Evolutionary conservation across 1,140 invertebrate species (phyloP).

Genomic region (Sinella curviseta): DNA sequence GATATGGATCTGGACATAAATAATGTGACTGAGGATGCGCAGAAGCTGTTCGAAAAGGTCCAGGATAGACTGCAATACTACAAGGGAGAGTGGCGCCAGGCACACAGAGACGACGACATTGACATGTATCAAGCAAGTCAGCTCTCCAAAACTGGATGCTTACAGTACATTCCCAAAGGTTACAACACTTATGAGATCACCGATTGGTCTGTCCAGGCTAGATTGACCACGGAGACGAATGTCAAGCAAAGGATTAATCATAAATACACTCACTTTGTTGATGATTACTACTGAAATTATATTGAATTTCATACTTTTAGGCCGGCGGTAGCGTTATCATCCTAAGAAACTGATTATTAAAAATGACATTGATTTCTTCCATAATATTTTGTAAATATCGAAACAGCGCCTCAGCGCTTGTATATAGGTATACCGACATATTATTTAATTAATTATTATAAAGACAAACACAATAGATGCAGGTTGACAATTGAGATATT

Average conservation of each 20-base stretch:
- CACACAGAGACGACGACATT: neutral
- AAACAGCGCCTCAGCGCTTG: too few species aligned
- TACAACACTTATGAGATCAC: slow-evolving; percentile 20
- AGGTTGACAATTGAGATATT: too few species aligned
- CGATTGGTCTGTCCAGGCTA: slow-evolving; percentile 3
- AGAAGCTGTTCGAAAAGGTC: neutral
- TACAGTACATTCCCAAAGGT: slow-evolving; percentile 11
- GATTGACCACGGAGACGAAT: neutral
- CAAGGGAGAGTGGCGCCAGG: neutral
- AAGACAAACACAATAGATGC: too few species aligned
- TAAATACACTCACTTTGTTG: neutral
- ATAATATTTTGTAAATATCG: neutral
- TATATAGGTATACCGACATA: too few species aligned
- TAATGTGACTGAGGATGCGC: neutral
- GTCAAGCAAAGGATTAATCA: slow-evolving; percentile 15
- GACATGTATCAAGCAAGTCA: slow-evolving; percentile 13
- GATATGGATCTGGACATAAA: neutral
- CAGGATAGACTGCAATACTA: neutral
- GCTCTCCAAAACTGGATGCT: neutral
- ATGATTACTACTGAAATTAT: slow-evolving; percentile 19
- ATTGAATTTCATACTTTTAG: neutral
- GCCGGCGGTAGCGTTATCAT: neutral
- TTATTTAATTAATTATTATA: too few species aligned
- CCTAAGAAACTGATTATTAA: neutral
- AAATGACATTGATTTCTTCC: slow-evolving; percentile 18